phyloP scores from a whole-genome alignment of 2,113 vertebrate species.

The Aegypius monachus region DNA sequence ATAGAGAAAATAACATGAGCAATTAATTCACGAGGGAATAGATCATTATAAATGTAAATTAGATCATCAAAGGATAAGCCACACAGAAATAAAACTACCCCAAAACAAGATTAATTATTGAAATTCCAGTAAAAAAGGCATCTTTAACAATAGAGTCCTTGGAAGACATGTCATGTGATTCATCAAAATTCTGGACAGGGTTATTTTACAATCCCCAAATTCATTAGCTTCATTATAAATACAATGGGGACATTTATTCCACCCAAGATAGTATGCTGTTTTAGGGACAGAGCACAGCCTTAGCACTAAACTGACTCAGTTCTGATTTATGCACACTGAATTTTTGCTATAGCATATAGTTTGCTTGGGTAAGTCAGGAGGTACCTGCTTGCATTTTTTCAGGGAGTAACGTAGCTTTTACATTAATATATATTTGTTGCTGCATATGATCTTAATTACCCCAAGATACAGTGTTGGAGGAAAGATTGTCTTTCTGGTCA shows the following conservation, averaged over 20 bases:
- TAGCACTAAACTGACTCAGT: background rate
- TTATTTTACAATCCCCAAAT: constrained; percentile 16
- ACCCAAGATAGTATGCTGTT: background rate
- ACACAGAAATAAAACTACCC: constrained; percentile 42
- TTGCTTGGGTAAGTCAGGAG: background rate
- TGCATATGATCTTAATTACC: background rate
- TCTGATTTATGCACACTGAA: background rate
- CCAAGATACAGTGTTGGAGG: background rate
- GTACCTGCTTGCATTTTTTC: background rate
- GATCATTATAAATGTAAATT: constrained; percentile 57
- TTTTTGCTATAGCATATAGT: background rate
- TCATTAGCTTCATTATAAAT: constrained; percentile 22
- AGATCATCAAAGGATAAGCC: constrained; percentile 59
- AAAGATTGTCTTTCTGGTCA: background rate
- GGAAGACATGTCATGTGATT: background rate
- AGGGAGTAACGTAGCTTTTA: background rate
- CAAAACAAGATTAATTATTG: constrained; percentile 49
- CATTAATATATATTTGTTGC: background rate
- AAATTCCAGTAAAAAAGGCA: background rate
- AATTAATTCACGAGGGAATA: constrained; percentile 42
- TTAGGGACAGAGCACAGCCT: background rate
- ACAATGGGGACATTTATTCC: background rate
- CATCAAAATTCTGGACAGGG: constrained; percentile 10
- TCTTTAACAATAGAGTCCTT: constrained; percentile 27
- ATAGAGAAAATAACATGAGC: constrained; percentile 55